These are phyloP conservation scores for Rana temporaria DNA, from an alignment of 2,113 vertebrate species.

Conservation along the genomic window DNA sequence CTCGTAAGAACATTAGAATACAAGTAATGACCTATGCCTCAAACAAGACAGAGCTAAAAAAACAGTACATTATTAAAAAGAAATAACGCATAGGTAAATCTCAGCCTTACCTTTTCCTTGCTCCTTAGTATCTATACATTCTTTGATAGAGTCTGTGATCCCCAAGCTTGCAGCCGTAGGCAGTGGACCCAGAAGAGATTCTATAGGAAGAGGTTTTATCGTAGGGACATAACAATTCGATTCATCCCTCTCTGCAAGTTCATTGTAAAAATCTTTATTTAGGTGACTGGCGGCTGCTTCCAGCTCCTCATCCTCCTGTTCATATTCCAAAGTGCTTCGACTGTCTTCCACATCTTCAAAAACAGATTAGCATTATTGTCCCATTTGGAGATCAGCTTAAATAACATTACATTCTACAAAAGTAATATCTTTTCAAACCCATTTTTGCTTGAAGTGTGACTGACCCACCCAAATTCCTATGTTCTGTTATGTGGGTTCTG, in stretches of 20 bases:
- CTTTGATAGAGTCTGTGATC: slow-evolving; percentile 81
- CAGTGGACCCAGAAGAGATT: slow-evolving; percentile 85
- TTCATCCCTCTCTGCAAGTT: slow-evolving; percentile 75
- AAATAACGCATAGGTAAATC: too few relatives aligned
- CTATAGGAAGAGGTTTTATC: slow-evolving; percentile 74
- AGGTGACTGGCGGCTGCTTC: slow-evolving; percentile 87
- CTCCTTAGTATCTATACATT: slow-evolving; percentile 75
- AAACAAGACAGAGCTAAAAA: too few relatives aligned
- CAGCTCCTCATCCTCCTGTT: slow-evolving; percentile 84
- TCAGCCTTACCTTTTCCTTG: slow-evolving; percentile 79
- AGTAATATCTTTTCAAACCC: too few relatives aligned
- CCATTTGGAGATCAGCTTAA: too few relatives aligned
- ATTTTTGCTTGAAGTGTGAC: too few relatives aligned
- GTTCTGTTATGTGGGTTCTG: too few relatives aligned
- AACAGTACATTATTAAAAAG: too few relatives aligned
- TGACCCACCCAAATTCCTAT: too few relatives aligned
- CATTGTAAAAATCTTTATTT: slow-evolving; percentile 79
- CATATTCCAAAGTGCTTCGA: slow-evolving; percentile 75
- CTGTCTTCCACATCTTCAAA: slow-evolving; percentile 75
- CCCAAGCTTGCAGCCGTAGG: slow-evolving; percentile 89
- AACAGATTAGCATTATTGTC: not conserved
- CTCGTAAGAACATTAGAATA: too few relatives aligned
- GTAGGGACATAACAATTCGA: slow-evolving; percentile 40
- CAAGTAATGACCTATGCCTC: too few relatives aligned
- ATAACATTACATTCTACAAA: too few relatives aligned